Evolutionary conservation across 2,797 vertebrate species (phyloP).

Genomic region (Arrhamphus sclerolepis): DNA sequence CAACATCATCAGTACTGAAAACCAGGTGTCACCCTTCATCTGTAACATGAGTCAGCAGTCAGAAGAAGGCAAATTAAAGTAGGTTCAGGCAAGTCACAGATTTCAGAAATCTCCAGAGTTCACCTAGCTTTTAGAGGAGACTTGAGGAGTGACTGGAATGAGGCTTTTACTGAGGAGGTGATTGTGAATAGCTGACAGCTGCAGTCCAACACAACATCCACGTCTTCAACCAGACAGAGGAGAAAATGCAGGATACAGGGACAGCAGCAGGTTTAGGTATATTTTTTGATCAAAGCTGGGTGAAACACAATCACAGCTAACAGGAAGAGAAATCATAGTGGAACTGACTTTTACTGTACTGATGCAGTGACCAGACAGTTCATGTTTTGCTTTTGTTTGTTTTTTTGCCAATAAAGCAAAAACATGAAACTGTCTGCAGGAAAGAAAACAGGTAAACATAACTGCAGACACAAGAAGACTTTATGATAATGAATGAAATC

Average conservation of each 20-base stretch:
- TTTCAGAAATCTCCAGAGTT: no score
- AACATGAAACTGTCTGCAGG: constrained; percentile 39
- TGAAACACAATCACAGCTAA: constrained; percentile 38
- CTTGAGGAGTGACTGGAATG: background rate
- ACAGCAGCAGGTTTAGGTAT: constrained; percentile 12
- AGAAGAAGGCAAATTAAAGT: no score
- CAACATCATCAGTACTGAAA: no score
- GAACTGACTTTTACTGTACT: constrained; percentile 33
- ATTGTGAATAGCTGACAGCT: constrained; percentile 8
- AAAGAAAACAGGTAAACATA: constrained; percentile 24
- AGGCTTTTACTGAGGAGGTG: constrained; percentile 11
- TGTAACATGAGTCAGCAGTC: no score
- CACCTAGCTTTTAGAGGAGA: background rate
- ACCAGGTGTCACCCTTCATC: no score
- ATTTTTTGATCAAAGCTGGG: constrained; percentile 28
- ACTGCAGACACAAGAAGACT: constrained; percentile 21
- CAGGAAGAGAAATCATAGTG: constrained; percentile 44
- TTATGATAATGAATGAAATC: constrained; percentile 44
- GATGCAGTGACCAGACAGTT: background rate
- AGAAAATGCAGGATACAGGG: background rate
- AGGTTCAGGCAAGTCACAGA: no score
- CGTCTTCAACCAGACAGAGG: background rate
- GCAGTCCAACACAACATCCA: background rate
- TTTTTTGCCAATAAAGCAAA: constrained; percentile 45
- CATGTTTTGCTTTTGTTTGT: constrained; percentile 55